Base-by-base conservation (phyloP, 2,888 invertebrate species). In the Caenorhabditis afra region DNA sequence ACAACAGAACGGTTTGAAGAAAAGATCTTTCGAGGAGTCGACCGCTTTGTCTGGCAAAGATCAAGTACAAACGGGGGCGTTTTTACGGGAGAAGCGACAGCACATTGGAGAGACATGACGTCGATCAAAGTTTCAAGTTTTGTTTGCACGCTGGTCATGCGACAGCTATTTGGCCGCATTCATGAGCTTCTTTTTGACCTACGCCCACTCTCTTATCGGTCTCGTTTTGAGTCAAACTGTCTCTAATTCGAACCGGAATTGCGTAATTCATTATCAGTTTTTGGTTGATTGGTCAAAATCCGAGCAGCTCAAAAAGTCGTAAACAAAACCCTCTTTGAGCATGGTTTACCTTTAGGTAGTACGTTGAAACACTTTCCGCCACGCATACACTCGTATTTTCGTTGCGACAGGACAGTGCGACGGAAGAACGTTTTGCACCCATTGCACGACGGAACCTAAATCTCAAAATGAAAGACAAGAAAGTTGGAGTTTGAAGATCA, bases 401-500 rank as follows among this genome's bases (percentile, higher is more conserved):
- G 16, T 45, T 82, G 77, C 0, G 75, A 71, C 0, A 82, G 41
- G 7, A 82, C 77, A 4, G 79, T 82, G 41, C 81, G 52, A 5
- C 81, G 81, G 45, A 81, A 81, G 50, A 81, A 81, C 1, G 82
- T 82, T 67, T 82, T 82, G 65, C 82, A 82, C n/a, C 82, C 82
- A 65, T 82, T 82, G 65, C 82, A 82, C 0, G 83, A 80, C 20
- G 85, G 81, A 44, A 83, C 83, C 84, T 84, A 61, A 73, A 77
- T 12, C 22, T 35, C 14, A 70, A 16, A 61, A 61, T 45, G 23
- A 52, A 58, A 57, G 23, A 45, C 12, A 49, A 2, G 1, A 10
- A 39, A 58, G 29, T 29, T 45, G n/a, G 11, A 52, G 14, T 52
- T 29, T 52, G 16, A 50, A 52, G 62, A 58, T 65, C 74, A 74